Evolutionary conservation across 2,888 invertebrate species (phyloP), one percentile per base, ranked within the genome.

Genomic region (Nemurella pictetii): DNA sequence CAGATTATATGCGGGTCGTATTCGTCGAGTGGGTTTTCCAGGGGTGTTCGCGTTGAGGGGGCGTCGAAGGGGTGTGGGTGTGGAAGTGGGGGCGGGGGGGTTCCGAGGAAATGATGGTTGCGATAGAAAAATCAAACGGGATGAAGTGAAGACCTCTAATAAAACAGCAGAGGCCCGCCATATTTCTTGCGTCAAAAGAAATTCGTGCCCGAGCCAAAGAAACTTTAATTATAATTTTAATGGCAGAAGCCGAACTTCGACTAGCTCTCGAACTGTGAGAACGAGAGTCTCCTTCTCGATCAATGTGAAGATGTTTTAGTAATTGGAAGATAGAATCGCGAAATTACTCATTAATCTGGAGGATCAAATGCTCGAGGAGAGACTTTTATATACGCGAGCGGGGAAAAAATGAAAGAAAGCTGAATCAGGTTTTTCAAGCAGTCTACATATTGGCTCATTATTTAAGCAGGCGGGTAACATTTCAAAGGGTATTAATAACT

Each of bases 191-290:
- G 28, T 75, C 75, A 75, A 75, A 75, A 75, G 75, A 75, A 75
- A 75, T 28, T 28, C 75, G 26, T 75, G 27, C 75, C 28, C 28
- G 75, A 12, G 26, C 75, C 12, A 27, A 26, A 26, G 75, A 28
- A 75, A 27, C 75, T 75, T 75, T 75, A 75, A 75, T 75, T 75
- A 75, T 75, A 75, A 75, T 75, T 75, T 75, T 75, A 75, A 75
- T 75, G 75, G 75, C 75, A 75, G 75, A 55, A 55, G 55, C 55
- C 55, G 20, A 55, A 55, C 55, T 55, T 55, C 20, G 55, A 55
- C 55, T 12, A 9, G 75, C 28, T 27, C 75, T 75, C 26, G 75
- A 75, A 75, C 75, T 28, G 26, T 12, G 75, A 7, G 75, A 26
- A 27, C 28, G 75, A 27, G 28, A 9, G 15, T 0, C 26, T 75